Percentiles rank a stretch among this genome's conserved stretches.
Conservation (phyloP, 2,888 invertebrate genomes). For the Sarcophaga carnaria region DNA sequence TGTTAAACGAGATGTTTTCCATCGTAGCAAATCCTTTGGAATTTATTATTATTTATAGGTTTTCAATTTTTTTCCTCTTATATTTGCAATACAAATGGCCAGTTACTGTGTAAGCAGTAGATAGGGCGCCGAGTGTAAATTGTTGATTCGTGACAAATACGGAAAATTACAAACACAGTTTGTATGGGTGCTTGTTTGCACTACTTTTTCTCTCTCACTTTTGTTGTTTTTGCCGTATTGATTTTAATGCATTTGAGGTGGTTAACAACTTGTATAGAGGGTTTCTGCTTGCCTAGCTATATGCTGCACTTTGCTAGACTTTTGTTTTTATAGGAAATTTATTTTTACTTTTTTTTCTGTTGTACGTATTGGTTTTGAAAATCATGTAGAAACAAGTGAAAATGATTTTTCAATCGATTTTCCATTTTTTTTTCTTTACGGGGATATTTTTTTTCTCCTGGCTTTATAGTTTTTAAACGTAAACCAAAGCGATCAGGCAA, state of each 20-base stretch:
- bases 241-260: slow-evolving; percentile 38
- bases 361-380: slow-evolving; percentile 31
- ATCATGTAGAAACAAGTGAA: slow-evolving; percentile 30
- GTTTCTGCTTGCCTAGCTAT: not conserved
- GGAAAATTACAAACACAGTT: slow-evolving; percentile 54
- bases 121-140: slow-evolving; percentile 47
- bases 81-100: slow-evolving; percentile 3
- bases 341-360: slow-evolving; percentile 29
- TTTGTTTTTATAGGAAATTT: slow-evolving; percentile 40
- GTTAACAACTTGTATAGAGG: too few species aligned
- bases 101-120: not conserved
- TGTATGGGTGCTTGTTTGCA: slow-evolving; percentile 9
- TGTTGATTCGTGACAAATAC: slow-evolving; percentile 69
- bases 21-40: too few species aligned
- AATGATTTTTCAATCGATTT: too few species aligned
- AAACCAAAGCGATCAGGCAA: slow-evolving; percentile 15
- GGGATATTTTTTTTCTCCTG: slow-evolving; percentile 7
- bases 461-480: slow-evolving; percentile 35
- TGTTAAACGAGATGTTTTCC: not conserved
- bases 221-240: slow-evolving; percentile 28
- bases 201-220: not conserved
- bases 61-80: slow-evolving; percentile 2
- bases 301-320: slow-evolving; percentile 6
- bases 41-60: too few species aligned
- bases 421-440: too few species aligned